Base-by-base conservation (phyloP, 2,888 invertebrate species). In the Lasioglossum morio region DNA sequence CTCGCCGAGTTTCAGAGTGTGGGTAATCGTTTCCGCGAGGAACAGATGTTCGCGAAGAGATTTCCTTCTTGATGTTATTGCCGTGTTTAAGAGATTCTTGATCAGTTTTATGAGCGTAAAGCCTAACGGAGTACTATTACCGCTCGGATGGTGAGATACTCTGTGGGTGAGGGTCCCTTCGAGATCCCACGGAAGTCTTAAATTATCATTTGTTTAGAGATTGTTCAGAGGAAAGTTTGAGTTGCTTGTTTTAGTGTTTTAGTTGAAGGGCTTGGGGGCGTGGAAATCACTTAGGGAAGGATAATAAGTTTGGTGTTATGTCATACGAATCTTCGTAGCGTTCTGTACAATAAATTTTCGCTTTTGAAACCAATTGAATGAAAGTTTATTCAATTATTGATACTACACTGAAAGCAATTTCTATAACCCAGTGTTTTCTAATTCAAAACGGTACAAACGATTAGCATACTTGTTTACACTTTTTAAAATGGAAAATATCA, bases 131-230 rank as follows among this genome's bases (percentile, higher is more conserved):
- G 30, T 7, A 7, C 30, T 19, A 63, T 63, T 63, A 63, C 30
- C 30, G 30, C 63, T 63, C 16, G 63, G 63, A 27, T 30, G 30
- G 5, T 27, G 60, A 60, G 14, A 27, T 14, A 60, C 12, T 16
- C 46, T 16, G 16, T 16, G 16, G 46, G 48, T 2, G 48, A 23
- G 63, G 16, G 16, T 2, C 27, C 30, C 63, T 60, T 16, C 27
- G 27, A 60, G 60, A 60, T 60, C 27, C 16, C 63, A 7, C 63
- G 30, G 63, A 63, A 30, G 63, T 63, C 63, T 63, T 30, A 63
- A 63, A 63, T 63, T 63, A 63, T 30, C 30, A 8, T 63, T 63
- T 30, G 63, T 63, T 63, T 63, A 63, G 30, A 30, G 63, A 63
- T 63, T 30, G 63, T 63, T 30, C 0, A 30, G 27, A 63, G 30